phyloP scores from a whole-genome alignment of 2,113 vertebrate genomes.

The Gymnorhina tibicen region DNA sequence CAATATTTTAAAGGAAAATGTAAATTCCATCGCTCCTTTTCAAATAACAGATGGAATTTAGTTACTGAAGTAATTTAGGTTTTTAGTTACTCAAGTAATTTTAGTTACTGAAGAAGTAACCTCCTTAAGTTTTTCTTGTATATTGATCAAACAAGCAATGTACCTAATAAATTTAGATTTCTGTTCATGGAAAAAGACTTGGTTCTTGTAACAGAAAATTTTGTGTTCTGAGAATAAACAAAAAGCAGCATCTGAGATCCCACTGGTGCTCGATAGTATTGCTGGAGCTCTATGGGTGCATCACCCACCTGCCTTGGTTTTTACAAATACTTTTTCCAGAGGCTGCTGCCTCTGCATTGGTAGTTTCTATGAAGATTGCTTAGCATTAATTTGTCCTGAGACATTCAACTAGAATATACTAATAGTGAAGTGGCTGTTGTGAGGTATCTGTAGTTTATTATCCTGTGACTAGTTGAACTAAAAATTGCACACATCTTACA shows the following conservation, averaged over 20 bases:
- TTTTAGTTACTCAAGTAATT: neutral
- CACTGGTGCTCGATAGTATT: neutral
- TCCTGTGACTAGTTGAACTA: neutral
- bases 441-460: neutral
- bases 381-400: neutral
- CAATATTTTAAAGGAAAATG: neutral
- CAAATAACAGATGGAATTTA: neutral
- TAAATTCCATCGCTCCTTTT: neutral
- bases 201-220: neutral
- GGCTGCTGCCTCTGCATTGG: neutral
- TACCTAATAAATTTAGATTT: neutral
- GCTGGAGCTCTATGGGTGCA: neutral
- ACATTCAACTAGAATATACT: neutral
- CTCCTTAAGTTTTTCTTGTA: neutral
- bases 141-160: neutral
- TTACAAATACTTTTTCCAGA: neutral
- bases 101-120: conserved; percentile 11
- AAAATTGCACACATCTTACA: neutral
- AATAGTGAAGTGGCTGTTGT: neutral
- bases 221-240: neutral
- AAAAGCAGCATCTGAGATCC: neutral
- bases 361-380: neutral
- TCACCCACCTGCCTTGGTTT: neutral
- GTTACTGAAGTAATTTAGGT: neutral
- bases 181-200: neutral